phyloP scores from a whole-genome alignment of 2,797 vertebrate species.

The Eulemur rubriventer region DNA sequence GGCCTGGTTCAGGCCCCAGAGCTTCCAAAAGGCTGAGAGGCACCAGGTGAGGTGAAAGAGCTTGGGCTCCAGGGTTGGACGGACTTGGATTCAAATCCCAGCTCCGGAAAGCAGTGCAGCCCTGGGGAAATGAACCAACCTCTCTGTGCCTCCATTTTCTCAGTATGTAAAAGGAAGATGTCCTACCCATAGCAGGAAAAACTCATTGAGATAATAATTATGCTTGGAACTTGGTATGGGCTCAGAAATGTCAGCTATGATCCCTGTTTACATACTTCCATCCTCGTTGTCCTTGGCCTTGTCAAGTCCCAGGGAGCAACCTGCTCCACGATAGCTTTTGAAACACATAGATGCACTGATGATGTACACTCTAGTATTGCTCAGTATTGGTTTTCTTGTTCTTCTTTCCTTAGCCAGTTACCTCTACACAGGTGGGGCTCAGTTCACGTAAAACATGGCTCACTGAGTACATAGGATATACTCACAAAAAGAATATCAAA shows the following conservation, averaged over 20 bases:
- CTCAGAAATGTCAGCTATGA: background rate
- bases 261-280: background rate
- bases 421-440: background rate
- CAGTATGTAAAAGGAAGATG: background rate
- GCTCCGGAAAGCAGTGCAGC: background rate
- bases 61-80: background rate
- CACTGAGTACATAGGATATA: background rate
- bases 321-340: background rate
- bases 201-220: background rate
- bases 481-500: background rate
- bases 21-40: background rate
- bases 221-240: background rate
- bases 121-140: background rate
- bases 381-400: background rate
- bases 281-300: background rate
- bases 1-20: background rate
- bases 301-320: background rate
- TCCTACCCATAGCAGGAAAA: background rate
- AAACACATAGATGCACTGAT: background rate
- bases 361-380: background rate
- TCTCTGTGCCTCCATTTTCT: background rate
- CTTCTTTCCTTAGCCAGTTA: background rate
- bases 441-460: background rate
- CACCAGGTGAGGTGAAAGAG: background rate
- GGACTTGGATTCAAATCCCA: background rate